These are phyloP conservation scores for Andrena camellia DNA, from an alignment of 2,888 invertebrate genomes.

Conservation along the genomic window DNA sequence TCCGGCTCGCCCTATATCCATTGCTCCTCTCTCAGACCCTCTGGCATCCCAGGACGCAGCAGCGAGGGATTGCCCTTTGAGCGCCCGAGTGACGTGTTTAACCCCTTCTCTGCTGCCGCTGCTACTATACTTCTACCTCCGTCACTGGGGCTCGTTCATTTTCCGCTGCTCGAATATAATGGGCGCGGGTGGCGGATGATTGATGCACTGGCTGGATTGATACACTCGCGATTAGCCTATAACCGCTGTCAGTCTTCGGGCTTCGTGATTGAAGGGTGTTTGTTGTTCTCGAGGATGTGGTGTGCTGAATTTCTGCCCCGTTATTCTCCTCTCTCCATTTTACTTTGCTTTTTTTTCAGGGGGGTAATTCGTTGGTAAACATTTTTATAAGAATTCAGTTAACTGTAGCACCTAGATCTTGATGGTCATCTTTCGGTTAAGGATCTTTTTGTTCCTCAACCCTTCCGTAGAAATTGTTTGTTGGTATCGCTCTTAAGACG, in stretches of 20 bases:
- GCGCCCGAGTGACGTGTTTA: conserved; percentile 19
- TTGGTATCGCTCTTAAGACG: no score
- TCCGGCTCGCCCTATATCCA: background rate
- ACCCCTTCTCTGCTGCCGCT: background rate
- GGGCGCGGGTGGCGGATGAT: conserved; percentile 19
- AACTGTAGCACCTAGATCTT: no score
- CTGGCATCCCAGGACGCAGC: background rate
- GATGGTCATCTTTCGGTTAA: no score
- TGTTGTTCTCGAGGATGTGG: conserved; percentile 6
- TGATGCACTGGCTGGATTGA: conserved; percentile 21
- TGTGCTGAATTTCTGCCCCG: background rate
- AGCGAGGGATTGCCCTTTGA: conserved; percentile 32
- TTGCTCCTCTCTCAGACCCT: background rate
- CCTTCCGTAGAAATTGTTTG: background rate
- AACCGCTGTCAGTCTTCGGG: conserved; percentile 15
- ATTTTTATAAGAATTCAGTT: no score
- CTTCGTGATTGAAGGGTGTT: conserved; percentile 17
- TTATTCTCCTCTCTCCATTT: background rate
- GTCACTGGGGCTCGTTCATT: conserved; percentile 20
- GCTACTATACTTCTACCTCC: background rate
- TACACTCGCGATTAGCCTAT: conserved; percentile 12
- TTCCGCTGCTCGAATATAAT: background rate
- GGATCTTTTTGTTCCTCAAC: background rate
- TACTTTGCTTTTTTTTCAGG: no score
- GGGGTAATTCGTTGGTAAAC: no score